Percentiles rank a stretch among this genome's conserved stretches.
phyloP scores from a whole-genome alignment of 1,140 invertebrate genomes.

The Eulimnadia texana region DNA sequence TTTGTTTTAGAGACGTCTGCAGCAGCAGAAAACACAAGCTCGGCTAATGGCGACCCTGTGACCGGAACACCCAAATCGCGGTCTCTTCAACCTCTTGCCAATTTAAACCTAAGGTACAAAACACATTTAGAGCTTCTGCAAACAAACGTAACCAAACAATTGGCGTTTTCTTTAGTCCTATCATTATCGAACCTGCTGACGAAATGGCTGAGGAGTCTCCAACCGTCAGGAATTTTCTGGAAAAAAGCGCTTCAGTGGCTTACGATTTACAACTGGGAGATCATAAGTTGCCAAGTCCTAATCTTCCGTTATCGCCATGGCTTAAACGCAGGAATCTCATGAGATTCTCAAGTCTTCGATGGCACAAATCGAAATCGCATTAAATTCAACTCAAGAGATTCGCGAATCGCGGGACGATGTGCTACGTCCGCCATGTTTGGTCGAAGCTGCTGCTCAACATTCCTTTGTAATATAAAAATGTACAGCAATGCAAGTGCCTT shows the following conservation, averaged over 20 bases:
- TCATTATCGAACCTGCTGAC: neutral
- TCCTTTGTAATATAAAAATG: too few relatives aligned
- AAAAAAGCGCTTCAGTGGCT: slow-evolving; percentile 1
- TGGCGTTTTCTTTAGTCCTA: neutral
- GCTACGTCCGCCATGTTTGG: too few relatives aligned
- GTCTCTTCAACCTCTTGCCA: neutral
- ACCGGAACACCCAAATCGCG: neutral
- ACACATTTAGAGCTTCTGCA: too few relatives aligned
- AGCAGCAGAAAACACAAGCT: neutral
- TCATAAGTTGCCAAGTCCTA: neutral
- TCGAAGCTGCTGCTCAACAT: too few relatives aligned
- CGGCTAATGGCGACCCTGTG: neutral
- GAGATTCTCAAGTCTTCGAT: neutral
- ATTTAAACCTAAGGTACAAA: neutral
- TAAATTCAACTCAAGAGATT: neutral
- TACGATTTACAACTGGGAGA: slow-evolving; percentile 3
- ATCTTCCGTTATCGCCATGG: neutral
- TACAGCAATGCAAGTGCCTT: too few relatives aligned
- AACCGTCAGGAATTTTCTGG: neutral
- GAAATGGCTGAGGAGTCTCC: neutral
- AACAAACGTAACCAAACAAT: too few relatives aligned
- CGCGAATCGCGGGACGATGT: too few relatives aligned
- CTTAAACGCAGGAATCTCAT: neutral
- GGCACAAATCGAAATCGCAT: neutral
- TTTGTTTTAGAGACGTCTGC: neutral